Percentiles rank a stretch among this genome's conserved stretches.
Evolutionary conservation across 2,888 invertebrate species (phyloP).

Genomic region (Diadromus collaris): DNA sequence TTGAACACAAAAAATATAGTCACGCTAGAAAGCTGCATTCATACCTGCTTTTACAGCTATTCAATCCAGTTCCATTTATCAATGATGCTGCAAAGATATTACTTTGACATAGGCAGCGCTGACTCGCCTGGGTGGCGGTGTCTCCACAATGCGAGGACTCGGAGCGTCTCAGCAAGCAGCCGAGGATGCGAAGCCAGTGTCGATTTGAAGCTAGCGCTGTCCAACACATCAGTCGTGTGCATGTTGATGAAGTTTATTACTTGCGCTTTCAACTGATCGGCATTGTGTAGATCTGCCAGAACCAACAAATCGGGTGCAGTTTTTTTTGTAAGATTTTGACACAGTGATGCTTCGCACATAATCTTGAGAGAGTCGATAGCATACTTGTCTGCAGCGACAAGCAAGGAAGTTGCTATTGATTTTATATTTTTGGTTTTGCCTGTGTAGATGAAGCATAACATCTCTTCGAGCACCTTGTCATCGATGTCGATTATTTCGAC

Average conservation of each 20-base stretch:
- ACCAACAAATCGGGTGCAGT: not conserved
- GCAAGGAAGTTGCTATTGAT: not conserved
- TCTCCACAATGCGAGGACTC: slow-evolving; percentile 92
- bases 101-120: too few relatives aligned
- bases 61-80: too few relatives aligned
- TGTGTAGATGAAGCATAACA: too few relatives aligned
- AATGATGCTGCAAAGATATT: too few relatives aligned
- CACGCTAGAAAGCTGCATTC: too few relatives aligned
- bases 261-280: slow-evolving; percentile 97
- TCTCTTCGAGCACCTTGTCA: not conserved
- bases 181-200: slow-evolving; percentile 95
- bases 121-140: not conserved
- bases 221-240: slow-evolving; percentile 99
- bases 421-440: not conserved
- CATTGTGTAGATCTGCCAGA: slow-evolving; percentile 86
- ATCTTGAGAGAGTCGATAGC: slow-evolving; percentile 4
- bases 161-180: slow-evolving; percentile 90
- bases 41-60: too few relatives aligned
- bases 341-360: slow-evolving; percentile 13
- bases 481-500: slow-evolving; percentile 6
- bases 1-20: too few relatives aligned
- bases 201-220: slow-evolving; percentile 96
- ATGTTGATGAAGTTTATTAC: slow-evolving; percentile 98
- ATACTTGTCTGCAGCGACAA: too few relatives aligned
- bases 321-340: not conserved